Conservation (phyloP, 1,140 invertebrate species). For the Heterodera carotae region DNA sequence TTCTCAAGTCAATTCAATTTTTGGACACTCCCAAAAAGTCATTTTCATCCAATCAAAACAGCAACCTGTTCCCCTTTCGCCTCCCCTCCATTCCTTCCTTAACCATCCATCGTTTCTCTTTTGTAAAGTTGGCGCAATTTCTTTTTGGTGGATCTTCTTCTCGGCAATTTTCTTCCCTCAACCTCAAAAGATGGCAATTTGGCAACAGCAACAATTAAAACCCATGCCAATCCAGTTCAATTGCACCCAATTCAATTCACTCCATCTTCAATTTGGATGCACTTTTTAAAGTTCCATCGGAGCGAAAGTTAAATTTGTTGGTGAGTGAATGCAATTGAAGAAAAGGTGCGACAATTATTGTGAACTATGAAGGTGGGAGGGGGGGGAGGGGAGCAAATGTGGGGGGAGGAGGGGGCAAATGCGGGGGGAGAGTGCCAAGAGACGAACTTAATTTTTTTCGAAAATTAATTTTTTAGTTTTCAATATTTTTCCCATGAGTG, state of each 20-base stretch:
- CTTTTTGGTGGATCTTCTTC: conserved; percentile 1
- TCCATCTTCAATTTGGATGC: background rate
- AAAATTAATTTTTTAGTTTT: no score
- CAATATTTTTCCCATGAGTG: no score
- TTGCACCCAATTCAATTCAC: background rate
- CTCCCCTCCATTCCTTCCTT: no score
- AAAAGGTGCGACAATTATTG: background rate
- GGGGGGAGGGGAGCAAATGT: background rate
- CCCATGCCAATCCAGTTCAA: background rate
- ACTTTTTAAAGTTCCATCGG: background rate
- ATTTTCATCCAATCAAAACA: background rate
- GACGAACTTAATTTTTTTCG: no score
- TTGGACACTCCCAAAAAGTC: background rate
- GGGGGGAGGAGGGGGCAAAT: no score
- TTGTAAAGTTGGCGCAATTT: background rate
- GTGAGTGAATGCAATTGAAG: background rate
- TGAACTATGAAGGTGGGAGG: background rate
- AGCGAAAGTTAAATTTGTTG: background rate
- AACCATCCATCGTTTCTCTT: background rate
- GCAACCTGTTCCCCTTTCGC: background rate
- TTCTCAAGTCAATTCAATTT: background rate
- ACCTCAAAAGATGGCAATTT: background rate
- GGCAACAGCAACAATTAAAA: conserved; percentile 2
- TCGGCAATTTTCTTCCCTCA: background rate
- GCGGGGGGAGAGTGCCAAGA: background rate